Conservation (phyloP, 2,888 invertebrate genomes). For the Osmoderma eremita region DNA sequence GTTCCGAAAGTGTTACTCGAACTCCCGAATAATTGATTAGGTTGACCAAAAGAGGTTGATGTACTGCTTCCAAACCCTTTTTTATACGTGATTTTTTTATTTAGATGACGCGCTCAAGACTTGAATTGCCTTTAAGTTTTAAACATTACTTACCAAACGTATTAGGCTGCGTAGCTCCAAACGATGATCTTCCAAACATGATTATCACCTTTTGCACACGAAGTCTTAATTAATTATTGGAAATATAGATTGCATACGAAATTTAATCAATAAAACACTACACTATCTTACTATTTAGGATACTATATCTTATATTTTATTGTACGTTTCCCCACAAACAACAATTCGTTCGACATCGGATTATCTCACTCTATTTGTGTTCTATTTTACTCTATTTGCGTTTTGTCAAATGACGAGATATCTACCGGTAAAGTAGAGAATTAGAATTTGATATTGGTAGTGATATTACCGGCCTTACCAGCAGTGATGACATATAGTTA, state of each 20-base stretch:
- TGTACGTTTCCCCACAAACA: too few species aligned
- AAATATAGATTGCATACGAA: too few species aligned
- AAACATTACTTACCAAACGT: constrained; percentile 38
- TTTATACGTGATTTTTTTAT: constrained; percentile 2
- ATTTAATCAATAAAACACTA: too few species aligned
- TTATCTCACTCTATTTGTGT: too few species aligned
- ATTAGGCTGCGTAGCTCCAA: constrained; percentile 38
- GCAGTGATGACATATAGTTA: not conserved
- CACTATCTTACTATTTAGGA: too few species aligned
- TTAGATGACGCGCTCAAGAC: not conserved
- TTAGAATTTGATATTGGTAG: not conserved
- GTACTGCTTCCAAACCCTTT: constrained; percentile 45
- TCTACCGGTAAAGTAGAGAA: not conserved
- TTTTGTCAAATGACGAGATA: too few species aligned
- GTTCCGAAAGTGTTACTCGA: constrained; percentile 73
- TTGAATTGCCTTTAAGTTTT: not conserved
- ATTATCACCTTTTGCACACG: not conserved
- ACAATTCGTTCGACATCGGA: too few species aligned
- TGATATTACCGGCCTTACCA: not conserved
- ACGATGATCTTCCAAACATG: constrained; percentile 41
- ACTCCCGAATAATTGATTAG: constrained; percentile 63
- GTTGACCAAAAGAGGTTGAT: constrained; percentile 38
- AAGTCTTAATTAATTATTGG: not conserved
- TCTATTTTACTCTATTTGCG: too few species aligned
- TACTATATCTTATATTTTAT: too few species aligned